A percentile compares a stretch with the other conserved stretches of the same genome.
Evolutionary conservation across 92 coral and sea anemone genomes (phyloP).

Genomic region (Porites lobata): DNA sequence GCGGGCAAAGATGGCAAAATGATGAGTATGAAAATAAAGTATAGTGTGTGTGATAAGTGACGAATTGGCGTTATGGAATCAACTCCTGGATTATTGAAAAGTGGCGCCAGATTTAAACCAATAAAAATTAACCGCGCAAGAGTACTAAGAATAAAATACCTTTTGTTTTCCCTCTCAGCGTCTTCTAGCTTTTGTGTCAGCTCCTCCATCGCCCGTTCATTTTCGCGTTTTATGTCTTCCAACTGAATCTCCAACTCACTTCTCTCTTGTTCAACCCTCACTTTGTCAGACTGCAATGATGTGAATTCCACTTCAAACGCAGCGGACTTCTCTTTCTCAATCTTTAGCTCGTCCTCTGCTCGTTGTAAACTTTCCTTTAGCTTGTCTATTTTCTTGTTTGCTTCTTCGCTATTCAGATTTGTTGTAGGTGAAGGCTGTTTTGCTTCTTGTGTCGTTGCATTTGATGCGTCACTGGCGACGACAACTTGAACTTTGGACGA

Average conservation of each 20-base stretch:
- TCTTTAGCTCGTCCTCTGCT: constrained; percentile 65
- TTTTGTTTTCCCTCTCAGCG: constrained; percentile 73
- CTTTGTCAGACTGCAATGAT: constrained; percentile 68
- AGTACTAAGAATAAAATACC: neutral
- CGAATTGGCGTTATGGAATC: too few relatives aligned
- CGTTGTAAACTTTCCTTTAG: constrained; percentile 66
- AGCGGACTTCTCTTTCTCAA: constrained; percentile 80
- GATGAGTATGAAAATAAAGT: too few relatives aligned
- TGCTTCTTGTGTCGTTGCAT: neutral
- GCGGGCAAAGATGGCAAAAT: too few relatives aligned
- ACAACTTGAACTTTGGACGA: constrained; percentile 29
- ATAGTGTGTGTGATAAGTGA: too few relatives aligned
- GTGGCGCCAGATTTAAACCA: too few relatives aligned
- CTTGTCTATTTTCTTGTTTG: constrained; percentile 48
- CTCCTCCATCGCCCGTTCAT: constrained; percentile 73
- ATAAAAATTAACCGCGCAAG: too few relatives aligned
- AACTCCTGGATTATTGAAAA: too few relatives aligned
- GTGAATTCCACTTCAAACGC: constrained; percentile 70
- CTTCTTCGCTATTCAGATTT: neutral
- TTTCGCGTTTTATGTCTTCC: constrained; percentile 72
- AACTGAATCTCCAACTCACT: constrained; percentile 78
- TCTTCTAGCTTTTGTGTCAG: constrained; percentile 68
- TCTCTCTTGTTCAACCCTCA: constrained; percentile 81
- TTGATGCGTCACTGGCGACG: neutral
- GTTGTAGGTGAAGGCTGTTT: neutral